Base-by-base conservation (phyloP, 2,113 vertebrate species). In the Crypturellus undulatus region DNA sequence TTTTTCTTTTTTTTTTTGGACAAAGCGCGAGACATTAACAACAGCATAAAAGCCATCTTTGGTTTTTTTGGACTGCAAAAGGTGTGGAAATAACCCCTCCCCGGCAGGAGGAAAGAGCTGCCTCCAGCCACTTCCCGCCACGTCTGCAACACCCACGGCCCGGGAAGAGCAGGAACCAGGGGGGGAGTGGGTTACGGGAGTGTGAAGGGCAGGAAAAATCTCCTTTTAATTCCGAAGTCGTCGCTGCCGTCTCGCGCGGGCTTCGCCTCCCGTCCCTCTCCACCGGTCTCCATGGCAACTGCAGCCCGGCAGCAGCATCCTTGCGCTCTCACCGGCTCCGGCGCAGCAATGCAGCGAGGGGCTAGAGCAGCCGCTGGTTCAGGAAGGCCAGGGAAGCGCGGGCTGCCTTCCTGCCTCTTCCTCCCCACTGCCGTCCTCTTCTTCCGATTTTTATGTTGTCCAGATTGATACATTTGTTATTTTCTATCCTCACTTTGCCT, bases 271-370 rank as follows among this genome's bases (percentile, higher is more conserved):
- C 97, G 96, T 92, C 95, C 97, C 97, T 98, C 96, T 96, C 59
- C 60, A 93, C 94, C 94, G 71, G 97, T 98, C 97, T 96, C 97
- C 97, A 98, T 97, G 94, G 97, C 95, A 98, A 98, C 98, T 79
- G 81, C 90, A 84, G 87, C 94, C 83, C 42, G 11, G 85, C 95
- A 96, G 97, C 92, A 64, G 91, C 90, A 86, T 94, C 92, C 32
- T 80, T 77, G 21, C 52, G 8, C 73, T 89, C 81, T 93, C 60
- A 21, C 65, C 2, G 3, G 89, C 93, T 93, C 80, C 65, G 51
- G 42, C 52, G 42, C 56, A 75, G 96, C 18, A n/a, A 95, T 96
- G 94, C 96, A 81, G 85, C 47, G 87, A 49, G 9, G 91, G 96
- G 96, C 97, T 96, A 96, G 77, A 90, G 62, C 65, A 92, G 89